Base-by-base conservation (phyloP, 1,140 invertebrate species). In the Rhagoletis pomonella region DNA sequence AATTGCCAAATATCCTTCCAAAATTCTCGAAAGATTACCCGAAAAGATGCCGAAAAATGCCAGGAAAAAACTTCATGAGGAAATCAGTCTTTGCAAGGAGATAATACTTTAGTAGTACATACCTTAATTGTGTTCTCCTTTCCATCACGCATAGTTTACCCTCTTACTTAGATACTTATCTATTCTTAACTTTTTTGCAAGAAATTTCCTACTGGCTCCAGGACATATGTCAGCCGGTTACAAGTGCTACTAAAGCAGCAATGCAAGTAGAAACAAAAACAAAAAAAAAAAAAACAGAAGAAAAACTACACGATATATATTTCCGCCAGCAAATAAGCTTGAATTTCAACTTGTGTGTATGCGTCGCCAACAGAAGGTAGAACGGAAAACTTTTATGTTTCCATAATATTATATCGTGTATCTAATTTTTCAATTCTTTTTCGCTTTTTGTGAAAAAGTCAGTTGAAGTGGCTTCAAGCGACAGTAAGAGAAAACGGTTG, bases 181-280 rank as follows among this genome's bases (percentile, higher is more conserved):
- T 29, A 29, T 29, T 29, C 29, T 29, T 29, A 29, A 55, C 5
- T 10, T 2, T 55, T 2, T 55, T 10, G 50, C 50, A 10, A 7
- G 1, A 10, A 3, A 2, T 55, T 55, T 10, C 50, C 50, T 55
- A 55, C 50, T 55, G 50, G 50, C 5, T 29, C 29, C 29, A 29
- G 4, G 10, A n/a, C 60, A 62, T n/a, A 17, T 17, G 39, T 3
- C 67, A 73, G 67, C 39, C 44, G 67, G 67, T 42, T 44, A 73
- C 10, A 73, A 73, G 67, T 73, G 67, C 67, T 39, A 73, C 67
- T 44, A 73, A 73, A 73, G 67, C 44, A 73, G 67, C 67, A 73
- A 73, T 73, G 67, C 67, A 73, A 73, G 67, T n/a, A 73, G 39
- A 73, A 73, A 4, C 39, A 67, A 2, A 9, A 12, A 42, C 29